Percentiles rank a stretch among this genome's conserved stretches.
phyloP scores from a whole-genome alignment of 2,113 vertebrate genomes.

The Kryptolebias marmoratus region DNA sequence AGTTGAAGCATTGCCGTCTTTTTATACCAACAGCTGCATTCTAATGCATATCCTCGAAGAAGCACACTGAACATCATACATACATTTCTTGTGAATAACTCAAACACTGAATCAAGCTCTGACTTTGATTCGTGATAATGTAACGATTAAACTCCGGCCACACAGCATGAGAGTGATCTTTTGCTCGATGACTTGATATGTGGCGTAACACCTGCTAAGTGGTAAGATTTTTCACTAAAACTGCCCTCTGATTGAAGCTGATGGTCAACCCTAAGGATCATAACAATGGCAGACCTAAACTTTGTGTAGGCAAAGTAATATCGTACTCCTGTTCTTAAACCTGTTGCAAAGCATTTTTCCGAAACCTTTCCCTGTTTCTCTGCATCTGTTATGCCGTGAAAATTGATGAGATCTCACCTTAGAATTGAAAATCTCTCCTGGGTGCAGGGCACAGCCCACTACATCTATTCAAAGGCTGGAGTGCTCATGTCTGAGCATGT shows the following conservation, averaged over 20 bases:
- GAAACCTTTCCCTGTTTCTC: constrained; percentile 6
- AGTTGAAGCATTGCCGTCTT: constrained; percentile 5
- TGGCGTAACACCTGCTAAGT: too few species aligned
- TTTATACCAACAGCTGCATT: background rate
- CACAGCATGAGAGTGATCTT: background rate
- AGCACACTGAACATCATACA: background rate
- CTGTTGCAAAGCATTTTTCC: constrained; percentile 22
- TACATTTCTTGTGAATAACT: background rate
- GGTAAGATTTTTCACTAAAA: background rate
- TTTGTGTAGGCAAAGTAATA: background rate
- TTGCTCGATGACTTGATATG: background rate
- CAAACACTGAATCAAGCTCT: background rate
- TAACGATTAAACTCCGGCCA: constrained; percentile 1
- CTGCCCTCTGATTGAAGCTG: background rate
- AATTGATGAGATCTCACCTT: constrained; percentile 73
- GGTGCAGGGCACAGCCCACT: constrained; percentile 29
- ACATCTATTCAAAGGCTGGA: constrained; percentile 30
- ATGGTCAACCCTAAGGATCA: constrained; percentile 12
- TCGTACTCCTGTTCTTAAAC: background rate
- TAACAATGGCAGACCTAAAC: constrained; percentile 14
- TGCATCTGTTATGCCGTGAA: constrained; percentile 46
- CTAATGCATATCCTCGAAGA: background rate
- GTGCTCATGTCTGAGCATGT: constrained; percentile 54
- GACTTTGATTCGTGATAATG: constrained; percentile 1
- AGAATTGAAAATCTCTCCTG: constrained; percentile 56